Base-by-base conservation (phyloP, 2,797 vertebrate species). In the Pantherophis vulpinus region DNA sequence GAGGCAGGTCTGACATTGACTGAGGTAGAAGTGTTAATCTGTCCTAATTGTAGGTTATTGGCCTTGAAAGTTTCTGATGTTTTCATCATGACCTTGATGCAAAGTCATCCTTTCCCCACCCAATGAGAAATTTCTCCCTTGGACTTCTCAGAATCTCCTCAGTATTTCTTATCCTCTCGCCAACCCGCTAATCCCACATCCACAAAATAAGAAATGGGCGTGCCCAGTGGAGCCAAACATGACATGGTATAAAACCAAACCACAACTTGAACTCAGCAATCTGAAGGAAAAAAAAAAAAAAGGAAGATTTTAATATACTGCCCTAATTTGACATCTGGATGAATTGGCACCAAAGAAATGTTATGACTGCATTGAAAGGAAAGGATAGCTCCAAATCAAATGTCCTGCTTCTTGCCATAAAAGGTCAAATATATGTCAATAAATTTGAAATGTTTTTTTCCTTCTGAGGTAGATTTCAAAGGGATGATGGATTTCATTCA, bases 401-500 rank as follows among this genome's bases (percentile, higher is more conserved):
- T 10, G 18, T 61, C 79, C 88, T 32, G 1, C 9, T 88, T 23
- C 66, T 86, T 87, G 87, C 37, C 16, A 2, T 55, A 63, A 89
- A 16, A 93, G 25, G 70, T 51, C 58, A 32, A 51, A n/a, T 25
- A 25, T 9, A 1, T 42, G 79, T 25, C 88, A 8, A 29, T 47
- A 29, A 8, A 32, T 18, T 56, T 90, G 58, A 20, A 88, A 37
- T 27, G 91, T 32, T 32, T 23, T 1, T n/a, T n/a, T n/a, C n/a
- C n/a, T n/a, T n/a, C 29, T 51, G 47, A 87, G 90, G 87, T 70
- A 29, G 20, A 58, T 47, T 56, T 90, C 55, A 20, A 54, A 56
- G 88, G 59, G 42, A 87, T 90, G 90, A 51, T 2, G 88, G 70
- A 90, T 4, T 55, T 90, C 93, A 95, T 90, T 93, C 92, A 92